Evolutionary conservation across 2,113 vertebrate species (phyloP).

Genomic region (Phaethon lepturus): DNA sequence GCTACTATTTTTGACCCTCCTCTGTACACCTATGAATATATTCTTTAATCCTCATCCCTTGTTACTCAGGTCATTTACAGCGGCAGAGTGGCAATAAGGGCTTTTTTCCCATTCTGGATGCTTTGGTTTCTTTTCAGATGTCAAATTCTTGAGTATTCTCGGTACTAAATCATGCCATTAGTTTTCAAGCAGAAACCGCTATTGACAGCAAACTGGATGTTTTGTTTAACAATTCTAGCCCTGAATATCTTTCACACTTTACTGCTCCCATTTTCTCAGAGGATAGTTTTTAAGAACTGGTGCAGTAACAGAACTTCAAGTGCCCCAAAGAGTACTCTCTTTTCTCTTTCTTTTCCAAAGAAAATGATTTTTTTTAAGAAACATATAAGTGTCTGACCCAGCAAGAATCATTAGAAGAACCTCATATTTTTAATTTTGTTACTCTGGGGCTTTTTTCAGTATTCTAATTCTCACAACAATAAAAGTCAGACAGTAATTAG

Average conservation of each 20-base stretch:
- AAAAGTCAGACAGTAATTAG: slow-evolving; percentile 50
- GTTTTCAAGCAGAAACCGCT: background rate
- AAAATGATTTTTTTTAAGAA: background rate
- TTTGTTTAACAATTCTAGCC: background rate
- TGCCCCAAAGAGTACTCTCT: background rate
- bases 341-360: background rate
- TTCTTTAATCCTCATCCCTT: background rate
- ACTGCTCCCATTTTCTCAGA: background rate
- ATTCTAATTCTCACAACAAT: slow-evolving; percentile 42
- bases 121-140: background rate
- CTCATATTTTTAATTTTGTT: background rate
- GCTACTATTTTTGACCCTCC: background rate
- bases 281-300: background rate
- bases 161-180: background rate
- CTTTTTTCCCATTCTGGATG: background rate
- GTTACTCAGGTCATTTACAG: background rate
- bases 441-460: background rate
- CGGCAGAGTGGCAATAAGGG: background rate
- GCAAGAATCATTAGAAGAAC: slow-evolving; percentile 10
- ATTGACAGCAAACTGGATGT: background rate
- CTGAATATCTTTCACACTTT: background rate
- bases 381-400: background rate
- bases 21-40: background rate
- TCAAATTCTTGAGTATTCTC: background rate
- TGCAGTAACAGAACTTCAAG: background rate